Evolutionary conservation across 2,797 vertebrate genomes (phyloP), one percentile per base, ranked within the genome.

Genomic region (Myiothlypis chrysogaster): DNA sequence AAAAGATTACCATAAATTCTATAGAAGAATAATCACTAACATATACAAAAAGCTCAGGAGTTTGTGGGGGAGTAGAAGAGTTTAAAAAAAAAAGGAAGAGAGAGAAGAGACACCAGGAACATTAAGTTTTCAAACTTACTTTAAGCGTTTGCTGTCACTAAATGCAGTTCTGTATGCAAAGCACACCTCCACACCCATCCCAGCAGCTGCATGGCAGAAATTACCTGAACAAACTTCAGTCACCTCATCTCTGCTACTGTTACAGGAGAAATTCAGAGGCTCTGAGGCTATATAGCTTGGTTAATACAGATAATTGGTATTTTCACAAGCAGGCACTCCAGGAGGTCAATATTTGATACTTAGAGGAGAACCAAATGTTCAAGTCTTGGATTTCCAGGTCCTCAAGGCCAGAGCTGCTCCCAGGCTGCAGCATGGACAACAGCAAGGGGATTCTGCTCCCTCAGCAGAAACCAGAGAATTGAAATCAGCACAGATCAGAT

Each of bases 401-500:
- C 37, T 46, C 2, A 2, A 47, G 7, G 28, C 18, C 12, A 4
- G 55, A 70, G 46, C 46, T 55, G 44, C 65, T 91, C 43, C 25
- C 50, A 59, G 16, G 43, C 39, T 86, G 57, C 65, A 66, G 63
- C 70, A 20, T 11, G 17, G 14, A 83, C 43, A 86, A 9, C 23
- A 32, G 50, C 2, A 3, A 69, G 41, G 34, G 70, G 53, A 77
- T 77, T 85, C 59, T 87, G 79, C 69, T 71, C 65, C 35, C 68
- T 94, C 92, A 94, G 73, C 79, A 96, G 88, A 71, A 94, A 64
- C 55, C 28, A 60, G 21, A 64, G 52, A 88, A 41, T 44, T 69
- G 76, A 43, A 41, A 83, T 19, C 56, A 56, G 57, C 9, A 49
- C 68, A 69, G 56, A 49, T 30, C 49, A 65, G n/a, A 71, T 44